phyloP scores from a whole-genome alignment of 2,888 invertebrate genomes.

The Gari tellinella region DNA sequence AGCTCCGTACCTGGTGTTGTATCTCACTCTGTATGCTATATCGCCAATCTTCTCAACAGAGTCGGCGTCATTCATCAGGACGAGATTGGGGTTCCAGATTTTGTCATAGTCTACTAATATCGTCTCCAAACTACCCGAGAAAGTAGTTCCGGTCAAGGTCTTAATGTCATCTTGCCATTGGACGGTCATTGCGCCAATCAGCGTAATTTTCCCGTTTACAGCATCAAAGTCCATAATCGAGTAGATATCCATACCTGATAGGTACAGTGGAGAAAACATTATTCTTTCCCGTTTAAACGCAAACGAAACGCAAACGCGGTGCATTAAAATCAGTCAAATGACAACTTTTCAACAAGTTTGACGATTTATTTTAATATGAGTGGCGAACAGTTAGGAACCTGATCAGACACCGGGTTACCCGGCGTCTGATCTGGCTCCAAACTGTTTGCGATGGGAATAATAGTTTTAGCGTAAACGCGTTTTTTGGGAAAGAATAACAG shows the following conservation, averaged over 20 bases:
- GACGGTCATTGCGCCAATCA: constrained; percentile 45
- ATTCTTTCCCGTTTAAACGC: too few species aligned
- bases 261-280: too few species aligned
- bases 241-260: constrained; percentile 35
- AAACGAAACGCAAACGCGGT: too few species aligned
- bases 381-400: too few species aligned
- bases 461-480: too few species aligned
- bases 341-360: too few species aligned
- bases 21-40: constrained; percentile 44
- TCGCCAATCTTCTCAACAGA: constrained; percentile 44
- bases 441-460: too few species aligned
- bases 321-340: too few species aligned
- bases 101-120: constrained; percentile 30
- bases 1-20: constrained; percentile 9
- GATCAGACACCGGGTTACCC: too few species aligned
- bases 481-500: too few species aligned
- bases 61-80: constrained; percentile 45
- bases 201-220: constrained; percentile 34
- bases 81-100: constrained; percentile 53
- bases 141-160: background rate
- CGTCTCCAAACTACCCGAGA: constrained; percentile 1
- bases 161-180: constrained; percentile 40
- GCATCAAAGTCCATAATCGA: constrained; percentile 49
- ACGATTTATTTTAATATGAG: too few species aligned
- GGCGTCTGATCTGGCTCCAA: too few species aligned